phyloP scores from a whole-genome alignment of 2,113 vertebrate species.

The Clupea harengus region DNA sequence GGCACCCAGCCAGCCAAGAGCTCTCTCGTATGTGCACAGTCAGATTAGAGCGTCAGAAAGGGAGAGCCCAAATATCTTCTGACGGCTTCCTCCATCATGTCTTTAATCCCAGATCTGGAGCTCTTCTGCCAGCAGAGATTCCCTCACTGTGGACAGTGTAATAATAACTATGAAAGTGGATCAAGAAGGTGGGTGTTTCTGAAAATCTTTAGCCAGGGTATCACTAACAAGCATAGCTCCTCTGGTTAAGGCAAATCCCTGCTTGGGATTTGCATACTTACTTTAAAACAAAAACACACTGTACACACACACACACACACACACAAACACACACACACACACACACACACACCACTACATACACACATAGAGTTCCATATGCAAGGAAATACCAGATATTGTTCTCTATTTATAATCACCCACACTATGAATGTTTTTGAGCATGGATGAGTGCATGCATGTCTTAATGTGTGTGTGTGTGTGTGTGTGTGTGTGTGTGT shows the following conservation, averaged over 20 bases:
- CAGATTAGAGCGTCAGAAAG: constrained; percentile 61
- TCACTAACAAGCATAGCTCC: constrained; percentile 71
- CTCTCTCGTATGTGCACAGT: constrained; percentile 24
- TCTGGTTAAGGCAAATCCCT: constrained; percentile 64
- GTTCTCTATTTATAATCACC: background rate
- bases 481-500: background rate
- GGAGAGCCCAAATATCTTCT: constrained; percentile 67
- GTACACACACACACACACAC: constrained; percentile 13
- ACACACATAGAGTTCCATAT: background rate
- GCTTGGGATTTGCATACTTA: constrained; percentile 67
- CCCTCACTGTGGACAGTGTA: constrained; percentile 52
- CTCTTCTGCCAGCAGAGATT: constrained; percentile 60
- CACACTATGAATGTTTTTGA: background rate
- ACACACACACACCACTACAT: constrained; percentile 33
- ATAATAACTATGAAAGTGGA: constrained; percentile 68
- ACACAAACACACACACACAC: constrained; percentile 37
- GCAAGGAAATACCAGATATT: background rate
- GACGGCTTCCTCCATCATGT: constrained; percentile 63
- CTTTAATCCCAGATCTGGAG: constrained; percentile 69
- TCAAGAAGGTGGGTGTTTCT: constrained; percentile 69
- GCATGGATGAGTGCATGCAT: background rate
- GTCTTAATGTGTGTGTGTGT: background rate
- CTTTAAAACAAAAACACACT: constrained; percentile 43
- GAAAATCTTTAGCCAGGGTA: constrained; percentile 69
- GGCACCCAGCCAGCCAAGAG: background rate